Percentiles rank a stretch among this genome's conserved stretches.
phyloP scores from a whole-genome alignment of 2,797 vertebrate species.

The Pampus argenteus region DNA sequence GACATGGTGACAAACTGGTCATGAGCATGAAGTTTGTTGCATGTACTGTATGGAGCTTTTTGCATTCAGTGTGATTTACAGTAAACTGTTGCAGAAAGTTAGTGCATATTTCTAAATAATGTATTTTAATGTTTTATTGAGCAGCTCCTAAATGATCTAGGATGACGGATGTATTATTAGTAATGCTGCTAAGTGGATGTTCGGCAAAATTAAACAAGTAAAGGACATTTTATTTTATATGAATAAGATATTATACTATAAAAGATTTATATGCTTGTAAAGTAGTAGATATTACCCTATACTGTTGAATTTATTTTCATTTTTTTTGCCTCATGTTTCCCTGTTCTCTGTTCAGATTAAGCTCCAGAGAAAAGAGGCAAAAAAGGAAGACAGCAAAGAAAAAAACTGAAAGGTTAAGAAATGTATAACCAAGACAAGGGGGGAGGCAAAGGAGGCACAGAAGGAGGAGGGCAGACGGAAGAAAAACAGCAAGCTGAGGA shows the following conservation, averaged over 20 bases:
- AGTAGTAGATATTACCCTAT: background rate
- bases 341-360: background rate
- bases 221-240: background rate
- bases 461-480: conserved; percentile 26
- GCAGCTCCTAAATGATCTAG: background rate
- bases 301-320: background rate
- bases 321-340: background rate
- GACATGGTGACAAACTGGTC: conserved; percentile 33
- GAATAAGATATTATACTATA: background rate
- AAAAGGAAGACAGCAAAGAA: conserved; percentile 2
- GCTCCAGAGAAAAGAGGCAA: conserved; percentile 30
- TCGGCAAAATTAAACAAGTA: background rate
- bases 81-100: background rate
- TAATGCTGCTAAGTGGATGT: background rate
- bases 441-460: conserved; percentile 25
- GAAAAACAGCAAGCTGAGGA: conserved; percentile 62
- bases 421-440: conserved; percentile 73
- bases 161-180: background rate
- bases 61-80: conserved; percentile 2
- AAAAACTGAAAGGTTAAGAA: conserved; percentile 6
- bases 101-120: background rate
- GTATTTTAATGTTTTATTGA: background rate
- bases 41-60: conserved; percentile 1
- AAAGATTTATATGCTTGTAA: background rate
- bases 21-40: conserved; percentile 25